Evolutionary conservation across 2,113 vertebrate genomes (phyloP).

Genomic region (Agapornis roseicollis): DNA sequence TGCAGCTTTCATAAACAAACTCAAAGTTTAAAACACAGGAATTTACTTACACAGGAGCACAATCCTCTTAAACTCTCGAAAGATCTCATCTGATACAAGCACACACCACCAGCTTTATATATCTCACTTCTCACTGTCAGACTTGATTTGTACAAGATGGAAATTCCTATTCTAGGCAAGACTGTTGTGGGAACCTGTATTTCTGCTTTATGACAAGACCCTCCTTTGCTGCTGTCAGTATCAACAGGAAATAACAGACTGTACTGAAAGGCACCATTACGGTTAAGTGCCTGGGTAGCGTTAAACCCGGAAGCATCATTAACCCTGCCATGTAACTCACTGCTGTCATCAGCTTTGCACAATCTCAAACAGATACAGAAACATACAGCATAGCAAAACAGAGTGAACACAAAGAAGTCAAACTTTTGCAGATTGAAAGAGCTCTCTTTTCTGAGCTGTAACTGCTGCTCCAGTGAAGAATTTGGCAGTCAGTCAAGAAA

Average conservation of each 20-base stretch:
- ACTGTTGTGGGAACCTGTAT: not conserved
- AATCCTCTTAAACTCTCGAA: not conserved
- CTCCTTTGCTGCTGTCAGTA: not conserved
- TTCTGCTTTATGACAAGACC: constrained; percentile 27
- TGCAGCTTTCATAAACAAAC: not conserved
- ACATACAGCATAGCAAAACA: accelerated
- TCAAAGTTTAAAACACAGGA: not conserved
- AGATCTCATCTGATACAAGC: not conserved
- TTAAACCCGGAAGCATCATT: not conserved
- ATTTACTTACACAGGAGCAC: constrained; percentile 40
- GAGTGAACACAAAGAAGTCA: not conserved
- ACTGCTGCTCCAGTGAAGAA: not conserved
- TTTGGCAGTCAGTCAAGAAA: not conserved
- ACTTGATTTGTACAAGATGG: not conserved
- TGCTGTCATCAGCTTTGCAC: not conserved
- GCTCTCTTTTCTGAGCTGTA: not conserved
- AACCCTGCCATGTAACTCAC: not conserved
- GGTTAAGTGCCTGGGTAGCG: not conserved
- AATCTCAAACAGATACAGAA: not conserved
- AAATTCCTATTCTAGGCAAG: constrained; percentile 8
- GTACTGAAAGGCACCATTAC: not conserved
- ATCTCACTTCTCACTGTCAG: not conserved
- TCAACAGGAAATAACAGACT: constrained; percentile 25
- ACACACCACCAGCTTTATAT: constrained; percentile 30
- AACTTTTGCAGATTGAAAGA: accelerated